Conservation (phyloP, 64 coral and sea anemone genomes). For the Actinia tenebrosa region DNA sequence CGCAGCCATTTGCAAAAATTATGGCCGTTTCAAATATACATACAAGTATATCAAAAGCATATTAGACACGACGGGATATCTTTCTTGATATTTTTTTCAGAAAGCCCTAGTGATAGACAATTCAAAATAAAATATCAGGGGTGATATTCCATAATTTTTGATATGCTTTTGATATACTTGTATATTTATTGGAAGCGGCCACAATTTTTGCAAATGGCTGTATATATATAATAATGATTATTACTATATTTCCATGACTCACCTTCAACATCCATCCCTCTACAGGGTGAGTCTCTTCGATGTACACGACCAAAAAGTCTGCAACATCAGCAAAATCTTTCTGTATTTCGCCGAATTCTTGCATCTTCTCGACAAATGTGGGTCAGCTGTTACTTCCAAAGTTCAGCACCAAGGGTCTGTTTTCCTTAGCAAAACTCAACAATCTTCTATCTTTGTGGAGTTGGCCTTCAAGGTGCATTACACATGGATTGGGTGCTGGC, state of each 20-base stretch:
- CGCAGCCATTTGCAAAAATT: too few relatives aligned
- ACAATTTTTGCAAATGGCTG: too few relatives aligned
- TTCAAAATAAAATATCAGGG: too few relatives aligned
- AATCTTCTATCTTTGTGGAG: background rate
- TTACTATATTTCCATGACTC: constrained; percentile 6
- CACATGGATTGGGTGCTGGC: constrained; percentile 32
- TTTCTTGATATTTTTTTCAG: too few relatives aligned
- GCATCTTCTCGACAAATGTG: constrained; percentile 53
- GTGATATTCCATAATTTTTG: too few relatives aligned
- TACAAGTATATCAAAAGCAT: too few relatives aligned
- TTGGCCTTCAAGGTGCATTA: constrained; percentile 27
- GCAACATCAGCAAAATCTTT: constrained; percentile 47
- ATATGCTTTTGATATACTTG: too few relatives aligned
- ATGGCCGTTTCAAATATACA: too few relatives aligned
- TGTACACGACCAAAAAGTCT: constrained; percentile 66
- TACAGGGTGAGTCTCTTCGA: constrained; percentile 58
- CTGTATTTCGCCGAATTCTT: constrained; percentile 56
- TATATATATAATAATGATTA: background rate
- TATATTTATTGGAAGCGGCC: too few relatives aligned
- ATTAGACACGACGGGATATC: too few relatives aligned
- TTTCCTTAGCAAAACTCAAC: constrained; percentile 27
- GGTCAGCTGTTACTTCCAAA: constrained; percentile 76
- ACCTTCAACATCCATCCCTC: constrained; percentile 66
- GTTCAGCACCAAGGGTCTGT: constrained; percentile 56
- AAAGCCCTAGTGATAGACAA: too few relatives aligned